Percentiles rank a stretch among this genome's conserved stretches.
phyloP scores from a whole-genome alignment of 2,797 vertebrate species.

The Takifugu ocellatus region DNA sequence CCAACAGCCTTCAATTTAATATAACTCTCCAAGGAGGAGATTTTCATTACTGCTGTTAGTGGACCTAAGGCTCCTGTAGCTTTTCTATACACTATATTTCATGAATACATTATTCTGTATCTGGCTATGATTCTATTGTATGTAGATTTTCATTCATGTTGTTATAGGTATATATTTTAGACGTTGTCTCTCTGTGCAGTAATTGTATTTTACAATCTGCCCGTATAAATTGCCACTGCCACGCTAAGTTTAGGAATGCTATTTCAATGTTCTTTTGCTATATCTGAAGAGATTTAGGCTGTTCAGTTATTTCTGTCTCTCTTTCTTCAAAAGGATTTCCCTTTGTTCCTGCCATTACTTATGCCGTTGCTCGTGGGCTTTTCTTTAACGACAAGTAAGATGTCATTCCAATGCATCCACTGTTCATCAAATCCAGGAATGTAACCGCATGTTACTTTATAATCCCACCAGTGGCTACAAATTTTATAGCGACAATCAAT shows the following conservation, averaged over 20 bases:
- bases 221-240: background rate
- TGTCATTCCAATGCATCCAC: background rate
- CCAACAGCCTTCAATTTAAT: background rate
- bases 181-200: too few relatives aligned
- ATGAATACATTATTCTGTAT: slow-evolving; percentile 12
- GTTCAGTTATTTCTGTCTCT: background rate
- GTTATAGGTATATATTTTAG: too few relatives aligned
- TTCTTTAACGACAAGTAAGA: slow-evolving; percentile 75
- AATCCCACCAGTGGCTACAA: background rate
- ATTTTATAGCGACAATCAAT: too few relatives aligned
- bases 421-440: background rate
- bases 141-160: too few relatives aligned
- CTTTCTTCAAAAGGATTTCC: slow-evolving; percentile 71
- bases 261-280: background rate
- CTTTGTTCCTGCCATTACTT: slow-evolving; percentile 69
- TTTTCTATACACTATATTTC: background rate
- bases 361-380: slow-evolving; percentile 71
- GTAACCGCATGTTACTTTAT: background rate
- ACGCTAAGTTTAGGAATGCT: background rate
- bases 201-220: background rate
- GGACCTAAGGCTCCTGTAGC: slow-evolving; percentile 14
- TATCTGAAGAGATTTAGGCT: background rate
- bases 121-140: background rate
- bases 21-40: slow-evolving; percentile 9
- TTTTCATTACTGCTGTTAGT: slow-evolving; percentile 13